phyloP scores from a whole-genome alignment of 23 tunicate genomes.

The Trididemnum nubilum region DNA sequence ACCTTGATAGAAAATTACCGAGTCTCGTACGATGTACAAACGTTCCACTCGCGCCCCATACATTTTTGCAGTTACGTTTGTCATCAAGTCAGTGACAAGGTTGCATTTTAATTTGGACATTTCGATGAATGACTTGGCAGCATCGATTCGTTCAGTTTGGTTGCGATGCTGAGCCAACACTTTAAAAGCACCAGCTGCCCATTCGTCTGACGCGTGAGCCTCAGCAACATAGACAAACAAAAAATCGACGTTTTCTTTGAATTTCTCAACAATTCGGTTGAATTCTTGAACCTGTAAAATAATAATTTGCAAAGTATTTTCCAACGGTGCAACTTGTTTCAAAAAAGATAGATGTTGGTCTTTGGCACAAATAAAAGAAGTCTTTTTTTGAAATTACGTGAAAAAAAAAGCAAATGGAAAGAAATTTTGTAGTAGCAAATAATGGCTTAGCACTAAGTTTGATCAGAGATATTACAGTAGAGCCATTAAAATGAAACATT shows the following conservation, averaged over 20 bases:
- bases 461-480: too few species aligned
- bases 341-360: too few species aligned
- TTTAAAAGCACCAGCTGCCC: not conserved
- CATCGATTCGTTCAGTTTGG: not conserved
- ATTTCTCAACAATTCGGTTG: not conserved
- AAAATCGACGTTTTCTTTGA: slow-evolving; percentile 14
- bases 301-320: not conserved
- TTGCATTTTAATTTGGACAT: not conserved
- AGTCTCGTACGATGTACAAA: not conserved
- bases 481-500: too few species aligned
- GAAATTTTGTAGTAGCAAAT: too few species aligned
- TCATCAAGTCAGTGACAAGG: not conserved
- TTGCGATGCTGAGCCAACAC: not conserved
- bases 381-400: too few species aligned
- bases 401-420: too few species aligned
- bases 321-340: too few species aligned
- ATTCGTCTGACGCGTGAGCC: slow-evolving; percentile 20
- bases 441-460: too few species aligned
- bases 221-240: slow-evolving; percentile 11
- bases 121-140: not conserved
- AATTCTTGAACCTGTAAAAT: not conserved
- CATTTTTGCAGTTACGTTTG: not conserved
- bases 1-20: not conserved
- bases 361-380: too few species aligned
- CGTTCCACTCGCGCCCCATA: not conserved